Conservation (phyloP, 2,113 vertebrate genomes). For the Guaruba guarouba region DNA sequence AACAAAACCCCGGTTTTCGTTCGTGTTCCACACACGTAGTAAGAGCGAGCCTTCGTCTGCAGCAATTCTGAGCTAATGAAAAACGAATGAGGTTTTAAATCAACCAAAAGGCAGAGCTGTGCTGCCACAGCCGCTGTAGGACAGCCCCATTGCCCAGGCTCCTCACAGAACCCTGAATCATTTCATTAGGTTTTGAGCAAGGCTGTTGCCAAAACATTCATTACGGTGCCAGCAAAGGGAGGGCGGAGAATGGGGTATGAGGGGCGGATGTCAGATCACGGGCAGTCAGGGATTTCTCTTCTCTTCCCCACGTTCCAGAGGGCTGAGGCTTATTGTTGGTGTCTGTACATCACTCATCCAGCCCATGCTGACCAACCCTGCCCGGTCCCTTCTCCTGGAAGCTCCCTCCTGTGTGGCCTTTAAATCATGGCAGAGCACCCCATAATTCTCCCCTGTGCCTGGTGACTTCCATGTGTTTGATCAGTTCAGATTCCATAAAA, state of each 20-base stretch:
- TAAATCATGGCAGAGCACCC: constrained; percentile 73
- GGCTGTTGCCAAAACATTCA: constrained; percentile 45
- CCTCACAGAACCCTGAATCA: constrained; percentile 32
- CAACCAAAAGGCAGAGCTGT: constrained; percentile 29
- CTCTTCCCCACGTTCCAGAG: background rate
- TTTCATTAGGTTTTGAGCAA: constrained; percentile 43
- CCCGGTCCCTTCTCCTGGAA: constrained; percentile 44
- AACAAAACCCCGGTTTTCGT: constrained; percentile 36
- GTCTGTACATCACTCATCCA: constrained; percentile 39
- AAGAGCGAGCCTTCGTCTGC: constrained; percentile 58
- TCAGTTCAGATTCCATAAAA: constrained; percentile 80
- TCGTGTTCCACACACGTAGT: constrained; percentile 20
- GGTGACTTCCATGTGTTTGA: constrained; percentile 70
- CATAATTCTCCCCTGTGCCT: constrained; percentile 75
- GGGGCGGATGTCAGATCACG: background rate
- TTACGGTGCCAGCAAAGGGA: background rate
- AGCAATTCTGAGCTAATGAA: constrained; percentile 69
- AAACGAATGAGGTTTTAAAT: constrained; percentile 70
- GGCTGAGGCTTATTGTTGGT: constrained; percentile 5
- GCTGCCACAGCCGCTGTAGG: constrained; percentile 23
- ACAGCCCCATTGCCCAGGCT: constrained; percentile 51
- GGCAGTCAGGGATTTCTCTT: background rate
- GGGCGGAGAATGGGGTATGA: fast-evolving
- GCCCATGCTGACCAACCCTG: constrained; percentile 57
- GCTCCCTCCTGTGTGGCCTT: constrained; percentile 56